Evolutionary conservation across 2,888 invertebrate species (phyloP).

Genomic region (Sylvicola fuscatus): DNA sequence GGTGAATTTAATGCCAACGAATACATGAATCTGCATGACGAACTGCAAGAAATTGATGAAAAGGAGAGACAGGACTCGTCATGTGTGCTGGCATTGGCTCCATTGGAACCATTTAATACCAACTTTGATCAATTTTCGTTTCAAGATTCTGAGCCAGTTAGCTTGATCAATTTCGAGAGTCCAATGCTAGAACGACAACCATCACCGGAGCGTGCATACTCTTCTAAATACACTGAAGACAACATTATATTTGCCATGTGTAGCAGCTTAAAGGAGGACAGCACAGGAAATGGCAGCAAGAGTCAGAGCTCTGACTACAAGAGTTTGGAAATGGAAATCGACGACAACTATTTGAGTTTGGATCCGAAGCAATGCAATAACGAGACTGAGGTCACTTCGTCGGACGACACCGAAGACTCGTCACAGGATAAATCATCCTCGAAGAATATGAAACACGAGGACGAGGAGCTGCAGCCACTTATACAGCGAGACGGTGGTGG

Average conservation of each 20-base stretch:
- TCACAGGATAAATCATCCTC: slow-evolving; percentile 2
- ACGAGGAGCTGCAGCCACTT: slow-evolving; percentile 23
- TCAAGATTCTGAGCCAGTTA: slow-evolving; percentile 11
- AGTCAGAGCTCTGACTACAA: slow-evolving; percentile 6
- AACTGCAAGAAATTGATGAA: too few species aligned
- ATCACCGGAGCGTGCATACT: slow-evolving; percentile 10
- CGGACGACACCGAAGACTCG: slow-evolving; percentile 9
- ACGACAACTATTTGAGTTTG: slow-evolving; percentile 13
- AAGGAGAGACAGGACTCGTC: too few species aligned
- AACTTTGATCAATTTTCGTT: slow-evolving; percentile 7
- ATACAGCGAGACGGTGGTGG: slow-evolving; percentile 10
- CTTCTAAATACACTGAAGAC: slow-evolving; percentile 12
- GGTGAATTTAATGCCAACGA: too few species aligned
- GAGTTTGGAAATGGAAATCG: slow-evolving; percentile 6
- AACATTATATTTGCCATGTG: slow-evolving; percentile 22
- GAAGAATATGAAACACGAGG: background rate
- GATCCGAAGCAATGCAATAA: slow-evolving; percentile 8
- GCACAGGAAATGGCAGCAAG: background rate
- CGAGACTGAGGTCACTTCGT: slow-evolving; percentile 7
- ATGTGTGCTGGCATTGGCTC: too few species aligned
- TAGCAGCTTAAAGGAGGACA: slow-evolving; percentile 16
- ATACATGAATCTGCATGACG: too few species aligned
- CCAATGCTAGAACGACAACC: slow-evolving; percentile 14
- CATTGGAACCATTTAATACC: slow-evolving; percentile 13
- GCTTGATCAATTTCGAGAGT: slow-evolving; percentile 23